phyloP scores from a whole-genome alignment of 2,888 invertebrate genomes.

The Nasonovia ribisnigri region DNA sequence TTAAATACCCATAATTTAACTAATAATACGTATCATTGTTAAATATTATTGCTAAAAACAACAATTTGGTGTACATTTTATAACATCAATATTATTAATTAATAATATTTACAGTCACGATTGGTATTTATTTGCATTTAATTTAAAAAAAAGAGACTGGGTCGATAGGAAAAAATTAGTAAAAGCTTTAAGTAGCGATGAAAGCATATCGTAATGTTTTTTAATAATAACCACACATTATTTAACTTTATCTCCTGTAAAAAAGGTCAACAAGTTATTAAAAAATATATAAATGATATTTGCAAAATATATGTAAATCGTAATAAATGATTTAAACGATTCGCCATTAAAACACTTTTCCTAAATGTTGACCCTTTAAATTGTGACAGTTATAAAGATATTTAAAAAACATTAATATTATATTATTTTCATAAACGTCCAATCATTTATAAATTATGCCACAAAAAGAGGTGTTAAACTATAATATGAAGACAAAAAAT shows the following conservation, averaged over 20 bases:
- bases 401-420: not conserved
- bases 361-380: not conserved
- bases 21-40: not conserved
- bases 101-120: not conserved
- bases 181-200: not conserved
- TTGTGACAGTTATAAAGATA: not conserved
- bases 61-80: not conserved
- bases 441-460: not conserved
- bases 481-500: not conserved
- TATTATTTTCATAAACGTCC: not conserved
- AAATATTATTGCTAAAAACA: not conserved
- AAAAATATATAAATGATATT: not conserved
- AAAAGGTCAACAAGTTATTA: not conserved
- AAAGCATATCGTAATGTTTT: not conserved
- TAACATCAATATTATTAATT: not conserved
- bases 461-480: not conserved
- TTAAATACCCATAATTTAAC: not conserved
- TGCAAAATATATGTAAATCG: not conserved
- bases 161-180: not conserved
- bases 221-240: no score
- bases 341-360: not conserved
- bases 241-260: not conserved
- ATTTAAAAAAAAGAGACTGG: not conserved
- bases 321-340: not conserved
- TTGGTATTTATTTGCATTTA: not conserved